Percentiles rank a stretch among this genome's conserved stretches.
Conservation (phyloP, 2,113 vertebrate genomes). For the Zapornia atra region DNA sequence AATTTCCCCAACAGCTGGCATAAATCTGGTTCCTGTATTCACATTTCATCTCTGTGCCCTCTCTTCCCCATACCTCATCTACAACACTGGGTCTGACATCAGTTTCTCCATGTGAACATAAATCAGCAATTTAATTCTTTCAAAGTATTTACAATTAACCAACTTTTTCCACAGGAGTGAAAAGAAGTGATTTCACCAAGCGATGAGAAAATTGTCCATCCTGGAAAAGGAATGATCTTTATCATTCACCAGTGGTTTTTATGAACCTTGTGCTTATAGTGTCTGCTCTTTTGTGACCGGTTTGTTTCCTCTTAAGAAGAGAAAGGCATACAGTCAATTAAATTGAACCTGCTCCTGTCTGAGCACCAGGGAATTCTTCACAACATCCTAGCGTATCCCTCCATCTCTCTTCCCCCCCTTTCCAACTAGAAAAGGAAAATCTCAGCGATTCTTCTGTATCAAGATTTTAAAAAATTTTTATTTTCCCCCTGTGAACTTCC, state of each 20-base stretch:
- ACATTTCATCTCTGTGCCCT: accelerated
- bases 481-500: neutral
- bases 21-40: neutral
- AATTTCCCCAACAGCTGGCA: accelerated
- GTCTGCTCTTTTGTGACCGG: neutral
- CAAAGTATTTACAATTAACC: neutral
- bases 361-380: neutral
- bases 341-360: neutral
- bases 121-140: neutral
- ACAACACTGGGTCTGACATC: accelerated
- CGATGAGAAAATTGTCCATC: neutral
- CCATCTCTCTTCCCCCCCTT: neutral
- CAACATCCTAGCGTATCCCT: neutral
- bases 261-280: neutral
- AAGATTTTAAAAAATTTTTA: neutral
- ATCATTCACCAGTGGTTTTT: neutral
- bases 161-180: neutral
- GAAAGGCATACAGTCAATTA: neutral
- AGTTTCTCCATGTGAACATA: neutral
- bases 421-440: neutral
- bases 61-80: accelerated
- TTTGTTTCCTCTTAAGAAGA: neutral
- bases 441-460: neutral
- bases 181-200: neutral
- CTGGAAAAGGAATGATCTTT: neutral